phyloP scores from a whole-genome alignment of 2,797 vertebrate genomes.

The Coregonus sp. region DNA sequence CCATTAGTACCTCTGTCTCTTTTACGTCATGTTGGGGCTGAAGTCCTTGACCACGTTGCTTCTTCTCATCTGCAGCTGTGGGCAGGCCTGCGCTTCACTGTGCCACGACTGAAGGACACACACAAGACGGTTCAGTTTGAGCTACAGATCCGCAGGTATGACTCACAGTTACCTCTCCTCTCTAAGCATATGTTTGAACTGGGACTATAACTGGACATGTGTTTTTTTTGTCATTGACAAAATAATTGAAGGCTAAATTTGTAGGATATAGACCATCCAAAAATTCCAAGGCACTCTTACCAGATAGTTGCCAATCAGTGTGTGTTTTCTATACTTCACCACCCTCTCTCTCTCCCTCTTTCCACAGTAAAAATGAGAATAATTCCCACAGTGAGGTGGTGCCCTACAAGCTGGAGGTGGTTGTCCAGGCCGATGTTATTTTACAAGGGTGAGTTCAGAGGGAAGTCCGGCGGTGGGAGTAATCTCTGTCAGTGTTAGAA shows the following conservation, averaged over 20 bases:
- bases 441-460: conserved; percentile 84
- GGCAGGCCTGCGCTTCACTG: conserved; percentile 88
- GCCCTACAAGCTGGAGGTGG: conserved; percentile 80
- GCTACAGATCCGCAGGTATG: conserved; percentile 89
- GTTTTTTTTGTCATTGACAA: neutral
- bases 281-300: too few relatives aligned
- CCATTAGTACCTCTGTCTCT: neutral
- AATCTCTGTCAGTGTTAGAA: conserved; percentile 18
- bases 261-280: too few relatives aligned
- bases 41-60: conserved; percentile 21
- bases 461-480: neutral
- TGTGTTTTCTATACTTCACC: neutral
- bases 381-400: conserved; percentile 90
- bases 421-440: conserved; percentile 82
- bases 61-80: conserved; percentile 74
- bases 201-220: neutral
- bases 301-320: too few relatives aligned
- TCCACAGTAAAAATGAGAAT: conserved; percentile 90
- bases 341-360: neutral
- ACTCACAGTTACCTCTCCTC: neutral
- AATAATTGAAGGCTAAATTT: neutral
- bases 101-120: conserved; percentile 83
- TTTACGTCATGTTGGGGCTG: neutral
- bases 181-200: neutral
- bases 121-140: conserved; percentile 88